Evolutionary conservation across 2,888 invertebrate genomes (phyloP).

Genomic region (Acronicta alni): DNA sequence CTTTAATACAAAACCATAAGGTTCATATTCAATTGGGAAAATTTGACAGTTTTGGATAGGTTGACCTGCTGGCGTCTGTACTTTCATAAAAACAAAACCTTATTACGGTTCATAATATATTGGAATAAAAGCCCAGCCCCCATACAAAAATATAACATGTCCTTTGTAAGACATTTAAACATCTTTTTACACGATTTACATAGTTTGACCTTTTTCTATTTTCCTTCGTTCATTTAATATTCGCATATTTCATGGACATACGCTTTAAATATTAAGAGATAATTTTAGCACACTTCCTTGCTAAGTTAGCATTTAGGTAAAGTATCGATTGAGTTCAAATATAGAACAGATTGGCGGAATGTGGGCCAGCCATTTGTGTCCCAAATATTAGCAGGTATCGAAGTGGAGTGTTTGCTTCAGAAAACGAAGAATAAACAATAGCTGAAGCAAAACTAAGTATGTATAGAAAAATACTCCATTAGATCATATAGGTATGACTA

Average conservation of each 20-base stretch:
- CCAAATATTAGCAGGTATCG: slow-evolving; percentile 30
- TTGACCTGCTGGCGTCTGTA: too few species aligned
- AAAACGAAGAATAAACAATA: slow-evolving; percentile 31
- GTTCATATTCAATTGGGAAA: too few species aligned
- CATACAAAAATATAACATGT: too few species aligned
- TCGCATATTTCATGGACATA: slow-evolving; percentile 9
- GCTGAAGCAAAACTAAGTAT: background rate
- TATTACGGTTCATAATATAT: too few species aligned
- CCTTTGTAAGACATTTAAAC: slow-evolving; percentile 22
- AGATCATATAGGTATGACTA: background rate
- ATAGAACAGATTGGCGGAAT: slow-evolving; percentile 41
- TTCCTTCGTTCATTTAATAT: slow-evolving; percentile 17
- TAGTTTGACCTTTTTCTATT: slow-evolving; percentile 31
- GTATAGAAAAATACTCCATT: background rate
- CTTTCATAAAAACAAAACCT: too few species aligned
- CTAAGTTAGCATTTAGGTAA: slow-evolving; percentile 12
- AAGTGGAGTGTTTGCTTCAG: slow-evolving; percentile 22
- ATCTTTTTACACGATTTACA: slow-evolving; percentile 18
- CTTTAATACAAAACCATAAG: too few species aligned
- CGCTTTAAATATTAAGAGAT: slow-evolving; percentile 10
- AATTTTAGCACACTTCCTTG: slow-evolving; percentile 21
- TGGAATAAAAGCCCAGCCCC: too few species aligned
- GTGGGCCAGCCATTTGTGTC: slow-evolving; percentile 26
- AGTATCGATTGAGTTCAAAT: slow-evolving; percentile 46
- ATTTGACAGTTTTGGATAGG: too few species aligned